A percentile compares a stretch with the other conserved stretches of the same genome.
These are phyloP conservation scores for Coreoperca whiteheadi DNA, from an alignment of 2,113 vertebrate species.

Conservation along the genomic window DNA sequence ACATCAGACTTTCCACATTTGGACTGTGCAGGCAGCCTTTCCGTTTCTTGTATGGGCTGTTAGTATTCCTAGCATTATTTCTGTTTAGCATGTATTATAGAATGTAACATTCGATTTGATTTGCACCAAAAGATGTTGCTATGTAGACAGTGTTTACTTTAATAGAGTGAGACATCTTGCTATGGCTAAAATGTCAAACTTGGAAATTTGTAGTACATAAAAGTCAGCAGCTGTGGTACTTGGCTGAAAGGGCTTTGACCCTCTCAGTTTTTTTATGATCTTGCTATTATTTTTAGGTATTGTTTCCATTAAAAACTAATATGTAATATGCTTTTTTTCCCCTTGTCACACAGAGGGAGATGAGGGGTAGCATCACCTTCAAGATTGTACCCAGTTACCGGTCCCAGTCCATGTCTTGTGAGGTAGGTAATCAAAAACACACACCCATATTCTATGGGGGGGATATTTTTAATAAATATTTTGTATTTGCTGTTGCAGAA, in stretches of 20 bases:
- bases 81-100: background rate
- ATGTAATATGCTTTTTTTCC: background rate
- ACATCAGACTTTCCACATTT: background rate
- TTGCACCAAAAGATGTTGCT: background rate
- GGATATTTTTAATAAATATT: background rate
- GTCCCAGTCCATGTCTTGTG: slow-evolving; percentile 94
- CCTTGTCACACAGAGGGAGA: slow-evolving; percentile 89
- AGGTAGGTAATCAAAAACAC: slow-evolving; percentile 85
- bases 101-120: background rate
- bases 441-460: accelerated
- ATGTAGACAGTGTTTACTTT: no score
- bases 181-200: no score
- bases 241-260: background rate
- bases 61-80: background rate
- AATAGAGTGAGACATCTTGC: no score
- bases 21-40: background rate
- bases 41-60: background rate
- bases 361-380: slow-evolving; percentile 99
- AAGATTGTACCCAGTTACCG: slow-evolving; percentile 99
- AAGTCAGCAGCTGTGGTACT: background rate
- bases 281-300: slow-evolving; percentile 47
- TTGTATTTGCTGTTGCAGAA: slow-evolving; percentile 69
- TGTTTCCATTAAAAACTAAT: background rate
- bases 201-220: background rate
- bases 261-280: background rate